Conservation (phyloP, 2,888 invertebrate species). For the Linnaemya vulpina region DNA sequence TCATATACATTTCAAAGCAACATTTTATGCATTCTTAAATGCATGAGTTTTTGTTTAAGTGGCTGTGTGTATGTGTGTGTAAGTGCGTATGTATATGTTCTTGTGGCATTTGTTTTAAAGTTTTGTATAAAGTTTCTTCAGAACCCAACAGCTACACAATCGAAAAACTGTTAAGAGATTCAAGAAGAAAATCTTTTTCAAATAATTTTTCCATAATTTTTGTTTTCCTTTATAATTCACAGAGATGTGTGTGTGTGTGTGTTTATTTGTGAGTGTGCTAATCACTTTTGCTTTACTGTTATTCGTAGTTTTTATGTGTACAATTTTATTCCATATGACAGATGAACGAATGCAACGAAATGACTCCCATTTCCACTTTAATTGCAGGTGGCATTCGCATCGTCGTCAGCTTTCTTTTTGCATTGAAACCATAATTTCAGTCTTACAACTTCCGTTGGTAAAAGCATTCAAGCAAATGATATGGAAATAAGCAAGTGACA, state of each 20-base stretch:
- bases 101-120: not conserved
- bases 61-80: too few relatives aligned
- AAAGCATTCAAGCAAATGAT: not conserved
- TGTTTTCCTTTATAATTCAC: not conserved
- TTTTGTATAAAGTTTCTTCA: conserved; percentile 18
- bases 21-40: too few relatives aligned
- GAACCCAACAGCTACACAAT: conserved; percentile 5
- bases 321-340: conserved; percentile 13
- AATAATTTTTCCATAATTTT: conserved; percentile 38
- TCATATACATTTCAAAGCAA: not conserved
- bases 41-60: too few relatives aligned
- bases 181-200: conserved; percentile 17
- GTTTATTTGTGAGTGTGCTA: too few relatives aligned
- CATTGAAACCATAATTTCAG: not conserved
- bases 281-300: not conserved
- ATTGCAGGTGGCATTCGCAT: conserved; percentile 39
- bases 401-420: conserved; percentile 29
- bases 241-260: too few relatives aligned
- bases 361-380: conserved; percentile 36
- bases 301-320: not conserved
- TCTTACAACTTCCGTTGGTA: conserved; percentile 41
- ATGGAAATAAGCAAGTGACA: not conserved
- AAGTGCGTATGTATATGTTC: conserved; percentile 1
- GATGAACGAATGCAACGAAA: conserved; percentile 9
- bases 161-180: conserved; percentile 60